Percentiles rank a stretch among this genome's conserved stretches.
Evolutionary conservation across 2,888 invertebrate genomes (phyloP).

Genomic region (Cosmopolites sordidus): DNA sequence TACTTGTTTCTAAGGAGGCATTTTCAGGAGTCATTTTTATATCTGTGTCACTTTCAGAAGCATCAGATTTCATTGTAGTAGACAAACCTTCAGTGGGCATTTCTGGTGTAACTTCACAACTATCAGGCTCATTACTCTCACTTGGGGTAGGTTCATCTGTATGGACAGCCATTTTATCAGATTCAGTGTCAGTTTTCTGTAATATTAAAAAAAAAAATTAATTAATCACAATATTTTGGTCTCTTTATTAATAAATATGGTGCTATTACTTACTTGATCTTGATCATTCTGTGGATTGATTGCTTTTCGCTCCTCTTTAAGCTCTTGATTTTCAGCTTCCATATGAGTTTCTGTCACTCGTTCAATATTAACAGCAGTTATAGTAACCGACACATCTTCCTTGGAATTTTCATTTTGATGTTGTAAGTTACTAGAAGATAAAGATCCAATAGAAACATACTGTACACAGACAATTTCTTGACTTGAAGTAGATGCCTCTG

Average conservation of each 20-base stretch:
- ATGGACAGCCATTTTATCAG: conserved; percentile 20
- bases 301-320: background rate
- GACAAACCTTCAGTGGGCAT: too few relatives aligned
- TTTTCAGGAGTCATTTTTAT: conserved; percentile 16
- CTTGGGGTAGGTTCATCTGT: conserved; percentile 7
- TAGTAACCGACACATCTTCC: conserved; percentile 23
- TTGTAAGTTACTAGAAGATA: conserved; percentile 4
- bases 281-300: background rate
- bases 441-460: conserved; percentile 35
- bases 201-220: background rate
- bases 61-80: background rate
- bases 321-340: background rate
- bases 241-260: too few relatives aligned
- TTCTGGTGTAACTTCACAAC: background rate
- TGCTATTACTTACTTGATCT: background rate
- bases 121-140: background rate
- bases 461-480: conserved; percentile 29
- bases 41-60: background rate
- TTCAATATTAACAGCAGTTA: conserved; percentile 22
- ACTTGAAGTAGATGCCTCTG: conserved; percentile 17
- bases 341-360: background rate
- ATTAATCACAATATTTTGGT: background rate
- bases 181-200: conserved; percentile 18
- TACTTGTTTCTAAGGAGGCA: conserved; percentile 30
- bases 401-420: conserved; percentile 7